Evolutionary conservation across 2,888 invertebrate genomes (phyloP).

Genomic region (Chrysina gloriosa): DNA sequence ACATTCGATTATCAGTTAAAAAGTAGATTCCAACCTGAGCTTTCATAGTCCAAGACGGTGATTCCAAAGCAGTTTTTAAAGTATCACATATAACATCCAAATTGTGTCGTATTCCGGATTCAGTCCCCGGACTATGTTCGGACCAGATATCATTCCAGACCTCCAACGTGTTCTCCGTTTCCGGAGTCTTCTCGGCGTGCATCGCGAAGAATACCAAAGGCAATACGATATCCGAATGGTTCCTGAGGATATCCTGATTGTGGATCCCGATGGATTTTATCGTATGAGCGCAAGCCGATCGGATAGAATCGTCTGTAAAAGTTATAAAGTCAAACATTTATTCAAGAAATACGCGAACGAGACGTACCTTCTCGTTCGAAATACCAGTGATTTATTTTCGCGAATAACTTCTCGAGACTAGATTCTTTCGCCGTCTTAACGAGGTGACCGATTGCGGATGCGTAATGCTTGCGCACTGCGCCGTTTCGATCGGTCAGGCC

Average conservation of each 20-base stretch:
- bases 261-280: slow-evolving; percentile 86
- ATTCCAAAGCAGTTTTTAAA: slow-evolving; percentile 78
- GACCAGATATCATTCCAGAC: slow-evolving; percentile 91
- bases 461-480: slow-evolving; percentile 85
- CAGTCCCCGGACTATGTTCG: slow-evolving; percentile 89
- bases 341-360: no score
- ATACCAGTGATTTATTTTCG: slow-evolving; percentile 74
- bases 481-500: slow-evolving; percentile 87
- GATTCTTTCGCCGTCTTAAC: slow-evolving; percentile 84
- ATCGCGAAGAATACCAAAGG: slow-evolving; percentile 91
- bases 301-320: slow-evolving; percentile 76
- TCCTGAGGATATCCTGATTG: slow-evolving; percentile 84
- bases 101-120: slow-evolving; percentile 83
- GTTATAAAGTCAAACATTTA: slow-evolving; percentile 37
- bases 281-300: slow-evolving; percentile 79
- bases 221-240: slow-evolving; percentile 79
- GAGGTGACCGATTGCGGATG: slow-evolving; percentile 86
- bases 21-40: slow-evolving; percentile 71
- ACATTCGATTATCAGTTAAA: no score
- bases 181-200: slow-evolving; percentile 82
- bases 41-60: slow-evolving; percentile 90
- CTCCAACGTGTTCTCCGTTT: slow-evolving; percentile 74
- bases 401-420: slow-evolving; percentile 74
- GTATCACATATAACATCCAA: slow-evolving; percentile 77
- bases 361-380: slow-evolving; percentile 73